Evolutionary conservation across 1,140 invertebrate species (phyloP).

Genomic region (Himalopsyche phryganea): DNA sequence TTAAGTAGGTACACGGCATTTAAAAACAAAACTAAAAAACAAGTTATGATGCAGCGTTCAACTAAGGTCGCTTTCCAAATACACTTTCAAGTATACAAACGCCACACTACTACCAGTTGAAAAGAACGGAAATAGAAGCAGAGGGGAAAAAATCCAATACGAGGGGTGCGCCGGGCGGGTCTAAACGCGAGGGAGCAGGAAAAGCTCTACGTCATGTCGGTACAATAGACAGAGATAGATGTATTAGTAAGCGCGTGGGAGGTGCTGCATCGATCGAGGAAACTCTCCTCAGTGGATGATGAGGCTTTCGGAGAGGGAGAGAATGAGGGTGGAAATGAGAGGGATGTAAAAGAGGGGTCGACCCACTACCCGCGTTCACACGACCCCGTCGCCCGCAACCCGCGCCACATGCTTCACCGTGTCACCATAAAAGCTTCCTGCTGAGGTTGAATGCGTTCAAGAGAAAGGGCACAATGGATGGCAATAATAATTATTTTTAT

Average conservation of each 20-base stretch:
- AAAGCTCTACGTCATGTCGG: not conserved
- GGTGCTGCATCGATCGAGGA: slow-evolving; percentile 32
- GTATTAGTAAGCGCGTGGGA: slow-evolving; percentile 28
- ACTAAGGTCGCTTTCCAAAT: too few relatives aligned
- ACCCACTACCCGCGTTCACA: slow-evolving; percentile 26
- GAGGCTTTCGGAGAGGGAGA: not conserved
- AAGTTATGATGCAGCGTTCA: too few relatives aligned
- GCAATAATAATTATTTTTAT: too few relatives aligned
- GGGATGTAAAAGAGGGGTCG: slow-evolving; percentile 13
- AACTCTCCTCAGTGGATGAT: slow-evolving; percentile 15
- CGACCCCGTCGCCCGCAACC: not conserved
- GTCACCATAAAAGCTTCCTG: not conserved
- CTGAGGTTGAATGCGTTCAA: too few relatives aligned
- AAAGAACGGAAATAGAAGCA: slow-evolving; percentile 13
- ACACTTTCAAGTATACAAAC: too few relatives aligned
- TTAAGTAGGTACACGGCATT: too few relatives aligned
- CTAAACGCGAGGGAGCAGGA: slow-evolving; percentile 6
- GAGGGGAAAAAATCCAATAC: slow-evolving; percentile 20
- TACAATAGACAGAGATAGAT: slow-evolving; percentile 11
- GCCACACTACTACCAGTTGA: too few relatives aligned
- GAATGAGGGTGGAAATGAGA: slow-evolving; percentile 3
- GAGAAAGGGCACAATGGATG: too few relatives aligned
- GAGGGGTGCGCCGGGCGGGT: slow-evolving; percentile 1
- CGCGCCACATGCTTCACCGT: not conserved
- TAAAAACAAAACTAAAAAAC: too few relatives aligned